Conservation (phyloP, 92 coral and sea anemone genomes). For the Epizoanthus rinbou region DNA sequence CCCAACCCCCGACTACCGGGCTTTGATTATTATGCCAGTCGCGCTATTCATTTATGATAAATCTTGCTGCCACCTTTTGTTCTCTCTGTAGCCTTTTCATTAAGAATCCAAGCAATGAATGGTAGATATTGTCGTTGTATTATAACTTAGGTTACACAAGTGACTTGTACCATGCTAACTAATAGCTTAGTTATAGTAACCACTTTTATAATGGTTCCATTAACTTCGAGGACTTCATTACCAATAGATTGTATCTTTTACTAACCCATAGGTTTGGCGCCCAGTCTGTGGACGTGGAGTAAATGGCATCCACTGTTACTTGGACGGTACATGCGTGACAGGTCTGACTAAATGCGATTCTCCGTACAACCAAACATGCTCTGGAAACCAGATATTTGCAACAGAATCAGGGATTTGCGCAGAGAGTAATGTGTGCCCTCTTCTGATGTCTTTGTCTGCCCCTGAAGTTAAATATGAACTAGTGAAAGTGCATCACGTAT, state of each 20-base stretch:
- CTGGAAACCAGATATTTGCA: slow-evolving; percentile 52
- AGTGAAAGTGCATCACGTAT: slow-evolving; percentile 52
- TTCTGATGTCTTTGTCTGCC: background rate
- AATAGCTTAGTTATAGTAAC: background rate
- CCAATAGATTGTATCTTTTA: background rate
- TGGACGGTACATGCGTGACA: slow-evolving; percentile 48
- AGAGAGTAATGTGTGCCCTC: slow-evolving; percentile 32
- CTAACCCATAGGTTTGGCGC: slow-evolving; percentile 63
- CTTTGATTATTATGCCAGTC: too few species aligned
- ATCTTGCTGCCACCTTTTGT: too few species aligned
- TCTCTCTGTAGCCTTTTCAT: too few species aligned
- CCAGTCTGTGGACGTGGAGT: slow-evolving; percentile 81
- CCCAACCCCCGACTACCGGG: too few species aligned
- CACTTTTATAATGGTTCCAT: background rate
- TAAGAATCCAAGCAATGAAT: too few species aligned
- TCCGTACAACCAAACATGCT: slow-evolving; percentile 52
- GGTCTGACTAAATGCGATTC: slow-evolving; percentile 47
- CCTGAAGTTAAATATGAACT: slow-evolving; percentile 60
- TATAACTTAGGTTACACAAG: background rate
- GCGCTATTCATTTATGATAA: too few species aligned
- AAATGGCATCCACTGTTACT: slow-evolving; percentile 47
- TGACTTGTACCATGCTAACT: background rate
- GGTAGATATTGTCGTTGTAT: too few species aligned
- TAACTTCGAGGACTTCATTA: too few species aligned
- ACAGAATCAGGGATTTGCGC: slow-evolving; percentile 62